A percentile compares a stretch with the other conserved stretches of the same genome.
These are phyloP conservation scores for Platygyra sinensis DNA, from an alignment of 64 coral and sea anemone species.

Conservation along the genomic window DNA sequence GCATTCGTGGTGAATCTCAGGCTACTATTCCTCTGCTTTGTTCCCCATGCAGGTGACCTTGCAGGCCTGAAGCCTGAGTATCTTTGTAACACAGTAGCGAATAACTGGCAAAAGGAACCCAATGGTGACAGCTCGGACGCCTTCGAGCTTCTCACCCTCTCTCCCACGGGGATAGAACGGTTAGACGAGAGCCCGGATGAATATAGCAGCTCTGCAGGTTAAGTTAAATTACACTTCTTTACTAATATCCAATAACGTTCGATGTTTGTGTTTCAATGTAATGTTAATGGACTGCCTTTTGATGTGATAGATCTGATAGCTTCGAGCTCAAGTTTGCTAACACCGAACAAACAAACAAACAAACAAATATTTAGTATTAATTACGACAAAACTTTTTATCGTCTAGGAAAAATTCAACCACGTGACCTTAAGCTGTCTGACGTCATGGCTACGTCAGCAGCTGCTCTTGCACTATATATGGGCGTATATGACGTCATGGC, in stretches of 20 bases:
- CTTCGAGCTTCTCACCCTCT: conserved; percentile 45
- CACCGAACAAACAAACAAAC: too few relatives aligned
- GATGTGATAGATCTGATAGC: too few relatives aligned
- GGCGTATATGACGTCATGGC: conserved; percentile 41
- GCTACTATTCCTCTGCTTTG: too few relatives aligned
- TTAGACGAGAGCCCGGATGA: conserved; percentile 29
- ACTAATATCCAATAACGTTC: neutral
- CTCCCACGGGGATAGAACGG: conserved; percentile 42
- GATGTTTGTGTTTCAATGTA: too few relatives aligned
- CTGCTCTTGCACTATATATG: conserved; percentile 45
- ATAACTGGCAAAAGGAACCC: conserved; percentile 49
- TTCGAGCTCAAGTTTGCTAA: too few relatives aligned
- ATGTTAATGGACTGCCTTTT: too few relatives aligned
- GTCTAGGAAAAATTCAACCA: conserved; percentile 33
- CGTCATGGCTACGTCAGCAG: conserved; percentile 49
- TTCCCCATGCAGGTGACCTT: conserved; percentile 23
- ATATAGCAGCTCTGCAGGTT: conserved; percentile 31
- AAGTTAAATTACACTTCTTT: too few relatives aligned
- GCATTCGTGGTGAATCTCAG: too few relatives aligned
- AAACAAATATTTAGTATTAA: neutral
- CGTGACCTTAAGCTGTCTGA: conserved; percentile 49
- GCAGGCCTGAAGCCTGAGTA: conserved; percentile 39
- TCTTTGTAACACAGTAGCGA: conserved; percentile 54
- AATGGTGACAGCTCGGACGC: neutral
- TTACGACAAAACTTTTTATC: neutral